phyloP scores from a whole-genome alignment of 30 jellyfish, hydroid and myxozoan species.

The Cassiopea xamachana region DNA sequence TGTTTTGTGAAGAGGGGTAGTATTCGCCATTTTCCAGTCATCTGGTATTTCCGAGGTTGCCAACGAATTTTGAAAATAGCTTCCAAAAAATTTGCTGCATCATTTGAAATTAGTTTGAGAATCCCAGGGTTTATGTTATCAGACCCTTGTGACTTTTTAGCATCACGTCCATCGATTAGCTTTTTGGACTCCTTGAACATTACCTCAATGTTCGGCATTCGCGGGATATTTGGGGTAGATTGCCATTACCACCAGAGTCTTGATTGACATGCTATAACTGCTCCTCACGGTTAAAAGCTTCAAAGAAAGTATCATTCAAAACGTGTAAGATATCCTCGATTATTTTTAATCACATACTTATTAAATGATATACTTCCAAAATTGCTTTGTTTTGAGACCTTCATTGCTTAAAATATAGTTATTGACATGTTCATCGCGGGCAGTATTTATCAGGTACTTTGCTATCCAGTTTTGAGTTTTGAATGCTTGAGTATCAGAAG shows the following conservation, averaged over 20 bases:
- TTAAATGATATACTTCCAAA: conserved; percentile 20
- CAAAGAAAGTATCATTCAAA: conserved; percentile 14
- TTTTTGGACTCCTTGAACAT: neutral
- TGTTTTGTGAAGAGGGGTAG: conserved; percentile 33
- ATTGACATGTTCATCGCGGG: conserved; percentile 32
- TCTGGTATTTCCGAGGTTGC: conserved; percentile 10
- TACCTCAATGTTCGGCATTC: conserved; percentile 10
- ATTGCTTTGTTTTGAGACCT: neutral
- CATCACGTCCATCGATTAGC: conserved; percentile 29
- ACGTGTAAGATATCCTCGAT: neutral
- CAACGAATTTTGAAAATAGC: neutral
- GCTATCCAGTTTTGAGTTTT: conserved; percentile 15
- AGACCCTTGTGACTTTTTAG: conserved; percentile 29
- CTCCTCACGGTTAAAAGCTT: conserved; percentile 7
- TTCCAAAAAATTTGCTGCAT: neutral
- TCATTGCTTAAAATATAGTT: neutral
- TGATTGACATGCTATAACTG: neutral
- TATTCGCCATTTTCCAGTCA: conserved; percentile 28
- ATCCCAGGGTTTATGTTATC: conserved; percentile 32
- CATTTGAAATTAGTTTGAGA: conserved; percentile 4
- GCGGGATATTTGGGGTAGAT: conserved; percentile 5
- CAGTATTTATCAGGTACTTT: conserved; percentile 4
- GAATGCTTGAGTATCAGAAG: neutral
- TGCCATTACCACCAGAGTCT: neutral
- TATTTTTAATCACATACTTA: conserved; percentile 7